Base-by-base conservation (phyloP, 2,113 vertebrate genomes). In the Mus pahari region DNA sequence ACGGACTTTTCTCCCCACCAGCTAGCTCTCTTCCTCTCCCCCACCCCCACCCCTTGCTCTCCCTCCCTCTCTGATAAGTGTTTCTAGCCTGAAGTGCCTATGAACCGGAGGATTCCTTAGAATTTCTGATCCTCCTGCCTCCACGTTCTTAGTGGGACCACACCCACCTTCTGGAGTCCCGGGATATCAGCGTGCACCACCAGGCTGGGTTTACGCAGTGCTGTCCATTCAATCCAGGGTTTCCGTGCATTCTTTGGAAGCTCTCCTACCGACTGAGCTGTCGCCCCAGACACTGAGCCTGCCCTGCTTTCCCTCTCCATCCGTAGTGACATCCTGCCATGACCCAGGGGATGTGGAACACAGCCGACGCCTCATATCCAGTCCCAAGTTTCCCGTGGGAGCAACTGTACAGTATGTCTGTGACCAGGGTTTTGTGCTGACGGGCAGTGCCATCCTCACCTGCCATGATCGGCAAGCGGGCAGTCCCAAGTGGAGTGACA, bases 401-500 rank as follows among this genome's bases (percentile, higher is more conserved):
- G 98, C 99, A 93, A 99, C 99, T 0, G 99, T 99, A 94, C 99
- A 99, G 97, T 99, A 99, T 48, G 94, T 99, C 96, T 99, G 99
- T 0, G 98, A 99, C 98, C 99, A 99, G 91, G 99, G 99, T 93
- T 99, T 99, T 36, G 83, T 98, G 70, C 98, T 99, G 97, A 99
- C 99, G 0, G 99, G 99, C 0, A 98, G 99, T 7, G 98, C 98
- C 62, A 98, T 99, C 33, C 98, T 99, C 81, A 99, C 99, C 96
- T 99, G 99, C 98, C 99, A 99, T 3, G 99, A 98, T 92, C 99
- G 99, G 0, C 99, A 99, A 0, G 98, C 99, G 0, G 98, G 99
- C 0, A 99, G 98, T 48, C 99, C 99, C 78, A 99, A 99, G 94
- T 99, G 99, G 99, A 99, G 99, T 1, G 99, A 99, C 97, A 99